phyloP scores from a whole-genome alignment of 2,797 vertebrate species.

The Toxotes lorentzi region DNA sequence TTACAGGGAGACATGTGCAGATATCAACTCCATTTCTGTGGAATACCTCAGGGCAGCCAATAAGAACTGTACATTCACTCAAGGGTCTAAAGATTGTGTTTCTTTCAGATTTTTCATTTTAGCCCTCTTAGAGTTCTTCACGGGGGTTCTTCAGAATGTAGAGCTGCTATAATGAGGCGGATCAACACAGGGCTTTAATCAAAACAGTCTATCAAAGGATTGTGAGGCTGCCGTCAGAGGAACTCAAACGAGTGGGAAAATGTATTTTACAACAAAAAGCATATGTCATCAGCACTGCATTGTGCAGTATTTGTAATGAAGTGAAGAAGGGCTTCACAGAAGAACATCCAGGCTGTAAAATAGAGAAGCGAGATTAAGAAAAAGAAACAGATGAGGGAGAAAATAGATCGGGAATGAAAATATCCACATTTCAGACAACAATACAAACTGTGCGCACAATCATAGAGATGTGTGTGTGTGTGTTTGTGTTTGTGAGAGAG shows the following conservation, averaged over 20 bases:
- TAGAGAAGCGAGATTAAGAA: slow-evolving; percentile 15
- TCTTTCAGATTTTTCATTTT: slow-evolving; percentile 72
- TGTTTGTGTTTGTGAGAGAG: slow-evolving; percentile 6
- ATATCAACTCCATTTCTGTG: slow-evolving; percentile 52
- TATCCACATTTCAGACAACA: slow-evolving; percentile 20
- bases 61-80: slow-evolving; percentile 63
- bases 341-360: slow-evolving; percentile 26
- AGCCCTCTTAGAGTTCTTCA: slow-evolving; percentile 56
- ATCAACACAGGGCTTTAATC: slow-evolving; percentile 68
- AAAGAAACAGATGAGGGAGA: not conserved
- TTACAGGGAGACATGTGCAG: slow-evolving; percentile 73
- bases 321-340: slow-evolving; percentile 9
- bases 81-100: slow-evolving; percentile 63
- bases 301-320: slow-evolving; percentile 21
- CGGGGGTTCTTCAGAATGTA: slow-evolving; percentile 52
- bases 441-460: slow-evolving; percentile 13
- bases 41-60: slow-evolving; percentile 71
- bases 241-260: slow-evolving; percentile 32
- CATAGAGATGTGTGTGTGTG: not conserved
- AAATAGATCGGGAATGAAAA: slow-evolving; percentile 16
- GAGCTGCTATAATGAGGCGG: slow-evolving; percentile 48
- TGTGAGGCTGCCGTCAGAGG: slow-evolving; percentile 56
- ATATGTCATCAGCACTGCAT: slow-evolving; percentile 37
- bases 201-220: slow-evolving; percentile 71
- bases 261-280: slow-evolving; percentile 39